Percentiles rank a stretch among this genome's conserved stretches.
phyloP scores from a whole-genome alignment of 2,888 invertebrate species.

The Toxonevra muliebris region DNA sequence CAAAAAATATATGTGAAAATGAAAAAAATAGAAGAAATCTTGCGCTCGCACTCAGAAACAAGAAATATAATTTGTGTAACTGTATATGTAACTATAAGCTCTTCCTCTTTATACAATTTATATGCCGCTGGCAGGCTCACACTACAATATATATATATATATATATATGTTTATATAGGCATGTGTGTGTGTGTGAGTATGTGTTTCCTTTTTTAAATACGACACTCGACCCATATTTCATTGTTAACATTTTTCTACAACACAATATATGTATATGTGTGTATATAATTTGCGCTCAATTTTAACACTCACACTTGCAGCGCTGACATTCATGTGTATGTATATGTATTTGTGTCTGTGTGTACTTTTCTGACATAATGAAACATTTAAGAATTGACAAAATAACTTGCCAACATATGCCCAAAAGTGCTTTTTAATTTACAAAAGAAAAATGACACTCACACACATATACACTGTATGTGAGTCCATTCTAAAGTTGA shows the following conservation, averaged over 20 bases:
- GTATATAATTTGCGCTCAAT: neutral
- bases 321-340: neutral
- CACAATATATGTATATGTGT: slow-evolving; percentile 6
- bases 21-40: too few relatives aligned
- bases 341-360: neutral
- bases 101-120: neutral
- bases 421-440: slow-evolving; percentile 29
- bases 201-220: slow-evolving; percentile 22
- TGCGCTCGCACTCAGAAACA: too few relatives aligned
- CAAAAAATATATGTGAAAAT: too few relatives aligned
- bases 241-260: slow-evolving; percentile 9
- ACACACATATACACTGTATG: neutral
- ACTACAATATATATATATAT: neutral
- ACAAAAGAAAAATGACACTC: slow-evolving; percentile 11
- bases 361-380: slow-evolving; percentile 12
- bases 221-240: slow-evolving; percentile 33
- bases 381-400: slow-evolving; percentile 24
- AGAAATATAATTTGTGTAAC: too few relatives aligned
- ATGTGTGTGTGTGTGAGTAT: neutral
- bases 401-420: slow-evolving; percentile 17
- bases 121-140: slow-evolving; percentile 5
- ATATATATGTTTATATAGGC: neutral
- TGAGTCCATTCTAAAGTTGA: too few relatives aligned
- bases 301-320: neutral
- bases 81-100: too few relatives aligned